Evolutionary conservation across 35 echinoderm and acorn worm species (phyloP), one percentile per base, ranked within the genome.

Genomic region (Lytechinus variegatus): DNA sequence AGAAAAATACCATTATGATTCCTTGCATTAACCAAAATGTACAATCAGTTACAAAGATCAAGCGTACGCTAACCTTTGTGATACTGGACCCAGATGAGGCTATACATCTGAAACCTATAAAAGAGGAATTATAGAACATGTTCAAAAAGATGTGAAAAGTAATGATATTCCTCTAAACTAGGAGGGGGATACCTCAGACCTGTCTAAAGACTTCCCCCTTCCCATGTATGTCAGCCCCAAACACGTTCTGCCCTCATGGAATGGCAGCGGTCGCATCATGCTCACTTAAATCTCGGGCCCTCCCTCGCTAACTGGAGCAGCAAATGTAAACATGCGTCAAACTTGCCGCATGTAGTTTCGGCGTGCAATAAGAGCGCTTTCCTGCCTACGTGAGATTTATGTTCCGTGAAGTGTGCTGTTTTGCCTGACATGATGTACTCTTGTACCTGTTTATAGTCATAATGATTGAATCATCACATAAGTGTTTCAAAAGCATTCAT

Each of bases 301-400:
- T 90, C 88, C 52, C 52, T 21, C 16, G 88, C 52, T 79, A 79
- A 90, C 52, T 54, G 88, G 52, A 90, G 88, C 88, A 10, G 52
- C 52, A 54, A 90, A 54, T 90, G 28, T 90, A 90, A 90, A 90
- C 88, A 52, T 90, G 88, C 88, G 88, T 90, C 88, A 90, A 90
- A 90, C 88, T 52, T 52, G 88, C 66, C 6, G 66, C 19, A 79
- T 79, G 19, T 79, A 79, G 66, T 79, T 79, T 79, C 24, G 4
- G 19, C n/a, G 16, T 79, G 0, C 66, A 44, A 44, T 44, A 44
- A 44, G 19, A 24, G 66, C 16, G 66, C 66, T 79, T n/a, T 79
- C 66, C 66, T 79, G 66, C 66, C 66, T 79, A 79, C 16, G 66
- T 79, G 66, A 79, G 66, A 79, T 24, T 44, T 16, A 79, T 79